Base-by-base conservation (phyloP, 2,888 invertebrate species). In the Polyommatus icarus region DNA sequence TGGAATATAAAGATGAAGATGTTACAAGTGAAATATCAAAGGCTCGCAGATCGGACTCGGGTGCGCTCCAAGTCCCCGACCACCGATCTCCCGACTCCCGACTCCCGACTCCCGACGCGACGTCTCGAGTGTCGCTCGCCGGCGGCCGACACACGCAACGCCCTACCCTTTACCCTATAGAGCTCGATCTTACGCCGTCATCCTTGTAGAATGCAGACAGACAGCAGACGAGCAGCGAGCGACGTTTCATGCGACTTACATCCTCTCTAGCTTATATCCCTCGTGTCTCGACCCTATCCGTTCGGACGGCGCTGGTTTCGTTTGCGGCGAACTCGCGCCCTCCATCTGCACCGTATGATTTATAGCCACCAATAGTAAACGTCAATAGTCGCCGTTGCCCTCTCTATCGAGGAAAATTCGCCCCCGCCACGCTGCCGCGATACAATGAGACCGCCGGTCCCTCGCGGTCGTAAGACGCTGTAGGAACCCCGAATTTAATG, bases 51-150 rank as follows among this genome's bases (percentile, higher is more conserved):
- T 57, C 8, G 59, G 7, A 59, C 20, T 59, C 59, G n/a, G 20
- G n/a, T 59, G 8, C 20, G 59, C 59, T 59, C 20, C 24, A 1
- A 24, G 36, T 36, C 7, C 36, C 36, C 36, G 36, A 36, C 36
- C n/a, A 7, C 20, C 3, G 59, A 7, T 59, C 61, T 46, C 61
- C 61, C 46, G 15, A 46, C 18, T n/a, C 12, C 75, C 36, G 32
- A 18, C 67, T 24, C 24, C 67, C 76, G 36, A 36, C 5, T 36
- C 36, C 5, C 36, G 36, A 36, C 36, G 36, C 20, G 78, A 76
- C 76, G 79, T 79, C 79, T 79, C 79, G 77, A 79, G 79, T 76
- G 79, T 59, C 77, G 54, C 79, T 79, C 78, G 50, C 18, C 24
- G n/a, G 8, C n/a, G n/a, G 18, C 15, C 50, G 3, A 50, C 50